A percentile compares a stretch with the other conserved stretches of the same genome.
phyloP scores from a whole-genome alignment of 2,888 invertebrate species.

The Phaedon cochleariae region DNA sequence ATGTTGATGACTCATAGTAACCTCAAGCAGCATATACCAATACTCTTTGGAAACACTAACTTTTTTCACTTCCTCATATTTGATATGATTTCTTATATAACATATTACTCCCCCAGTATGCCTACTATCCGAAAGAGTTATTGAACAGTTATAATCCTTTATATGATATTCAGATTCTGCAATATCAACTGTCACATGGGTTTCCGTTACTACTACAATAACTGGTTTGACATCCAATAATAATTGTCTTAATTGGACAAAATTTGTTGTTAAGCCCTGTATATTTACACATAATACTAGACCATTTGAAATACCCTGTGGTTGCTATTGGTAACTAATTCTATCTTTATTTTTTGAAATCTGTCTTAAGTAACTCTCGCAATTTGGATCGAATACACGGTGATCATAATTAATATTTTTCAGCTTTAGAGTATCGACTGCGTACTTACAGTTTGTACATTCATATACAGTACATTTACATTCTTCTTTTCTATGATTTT shows the following conservation, averaged over 20 bases:
- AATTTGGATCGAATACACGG: background rate
- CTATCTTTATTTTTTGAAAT: background rate
- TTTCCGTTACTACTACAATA: background rate
- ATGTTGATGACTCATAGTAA: background rate
- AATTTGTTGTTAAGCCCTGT: background rate
- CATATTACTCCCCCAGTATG: too few relatives aligned
- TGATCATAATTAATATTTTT: background rate
- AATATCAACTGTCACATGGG: too few relatives aligned
- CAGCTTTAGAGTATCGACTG: background rate
- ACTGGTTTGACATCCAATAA: background rate
- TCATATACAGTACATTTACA: too few relatives aligned
- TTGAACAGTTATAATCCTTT: background rate
- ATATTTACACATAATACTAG: background rate
- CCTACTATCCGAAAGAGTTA: background rate
- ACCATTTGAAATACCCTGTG: background rate
- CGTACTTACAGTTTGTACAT: background rate
- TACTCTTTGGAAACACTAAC: too few relatives aligned
- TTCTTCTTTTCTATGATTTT: background rate
- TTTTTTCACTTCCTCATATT: too few relatives aligned
- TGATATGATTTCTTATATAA: too few relatives aligned
- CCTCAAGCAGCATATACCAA: background rate
- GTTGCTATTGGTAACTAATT: background rate
- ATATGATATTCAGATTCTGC: too few relatives aligned
- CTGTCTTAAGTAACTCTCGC: background rate
- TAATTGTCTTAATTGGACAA: too few relatives aligned